These are phyloP conservation scores for Pomatostomus ruficeps DNA, from an alignment of 2,113 vertebrate species.

Conservation along the genomic window DNA sequence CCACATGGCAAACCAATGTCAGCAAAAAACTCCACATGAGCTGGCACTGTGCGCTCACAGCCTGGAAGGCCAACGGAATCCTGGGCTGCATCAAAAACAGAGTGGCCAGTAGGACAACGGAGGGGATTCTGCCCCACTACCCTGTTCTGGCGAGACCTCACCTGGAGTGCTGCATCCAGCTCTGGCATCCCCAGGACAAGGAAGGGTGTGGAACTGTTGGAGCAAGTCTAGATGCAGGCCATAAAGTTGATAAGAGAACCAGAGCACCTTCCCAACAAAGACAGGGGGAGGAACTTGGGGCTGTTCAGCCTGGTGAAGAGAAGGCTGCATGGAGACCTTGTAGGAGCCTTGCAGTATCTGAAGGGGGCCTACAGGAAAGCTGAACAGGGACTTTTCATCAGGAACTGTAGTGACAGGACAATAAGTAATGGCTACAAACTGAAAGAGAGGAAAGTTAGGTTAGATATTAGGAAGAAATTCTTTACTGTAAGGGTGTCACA, in stretches of 20 bases:
- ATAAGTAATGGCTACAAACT: not conserved
- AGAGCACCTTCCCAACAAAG: not conserved
- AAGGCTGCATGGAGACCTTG: not conserved
- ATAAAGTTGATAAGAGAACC: not conserved
- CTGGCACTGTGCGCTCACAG: not conserved
- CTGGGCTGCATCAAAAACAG: not conserved
- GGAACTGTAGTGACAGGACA: not conserved
- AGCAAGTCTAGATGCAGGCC: fast-evolving
- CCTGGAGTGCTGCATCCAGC: not conserved
- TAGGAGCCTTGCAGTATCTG: not conserved
- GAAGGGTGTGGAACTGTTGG: not conserved
- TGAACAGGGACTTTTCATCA: not conserved
- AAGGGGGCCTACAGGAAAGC: not conserved
- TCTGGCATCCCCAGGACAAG: not conserved
- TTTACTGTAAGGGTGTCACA: not conserved
- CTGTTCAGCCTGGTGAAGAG: not conserved
- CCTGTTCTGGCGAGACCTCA: not conserved
- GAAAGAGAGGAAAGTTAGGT: not conserved
- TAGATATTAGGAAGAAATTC: not conserved
- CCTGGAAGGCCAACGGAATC: not conserved
- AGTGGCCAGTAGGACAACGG: not conserved
- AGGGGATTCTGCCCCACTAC: not conserved
- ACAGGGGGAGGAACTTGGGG: not conserved
- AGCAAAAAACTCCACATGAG: not conserved
- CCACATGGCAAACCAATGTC: fast-evolving